Percentiles rank a stretch among this genome's conserved stretches.
Conservation (phyloP, 2,113 vertebrate species). For the Chrysochloris asiatica region DNA sequence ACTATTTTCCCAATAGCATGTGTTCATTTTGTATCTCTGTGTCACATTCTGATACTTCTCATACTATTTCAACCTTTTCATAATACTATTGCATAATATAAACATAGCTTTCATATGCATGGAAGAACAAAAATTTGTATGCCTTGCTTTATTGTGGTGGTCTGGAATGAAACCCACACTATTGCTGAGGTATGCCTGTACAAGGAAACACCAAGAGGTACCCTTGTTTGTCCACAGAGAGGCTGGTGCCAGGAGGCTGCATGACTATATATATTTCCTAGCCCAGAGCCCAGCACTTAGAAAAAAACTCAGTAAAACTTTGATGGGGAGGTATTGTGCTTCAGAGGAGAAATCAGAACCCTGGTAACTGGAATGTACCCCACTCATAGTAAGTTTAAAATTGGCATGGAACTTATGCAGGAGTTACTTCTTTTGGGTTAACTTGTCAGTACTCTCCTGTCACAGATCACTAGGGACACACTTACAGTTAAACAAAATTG, state of each 20-base stretch:
- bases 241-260: background rate
- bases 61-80: too few relatives aligned
- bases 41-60: too few relatives aligned
- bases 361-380: background rate
- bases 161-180: too few relatives aligned
- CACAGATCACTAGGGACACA: background rate
- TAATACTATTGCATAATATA: too few relatives aligned
- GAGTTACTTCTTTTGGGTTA: background rate
- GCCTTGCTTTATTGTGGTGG: too few relatives aligned
- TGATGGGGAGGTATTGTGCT: background rate
- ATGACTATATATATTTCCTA: background rate
- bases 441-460: too few relatives aligned
- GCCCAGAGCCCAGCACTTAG: background rate
- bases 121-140: too few relatives aligned
- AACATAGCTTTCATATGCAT: too few relatives aligned
- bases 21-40: too few relatives aligned
- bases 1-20: too few relatives aligned
- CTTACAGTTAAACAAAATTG: background rate
- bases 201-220: background rate
- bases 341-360: background rate
- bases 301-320: too few relatives aligned
- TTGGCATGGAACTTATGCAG: background rate
- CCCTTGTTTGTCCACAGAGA: background rate
- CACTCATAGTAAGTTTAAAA: background rate
- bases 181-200: too few relatives aligned